Evolutionary conservation across 2,113 vertebrate genomes (phyloP).

Genomic region (Cheilinus undulatus): DNA sequence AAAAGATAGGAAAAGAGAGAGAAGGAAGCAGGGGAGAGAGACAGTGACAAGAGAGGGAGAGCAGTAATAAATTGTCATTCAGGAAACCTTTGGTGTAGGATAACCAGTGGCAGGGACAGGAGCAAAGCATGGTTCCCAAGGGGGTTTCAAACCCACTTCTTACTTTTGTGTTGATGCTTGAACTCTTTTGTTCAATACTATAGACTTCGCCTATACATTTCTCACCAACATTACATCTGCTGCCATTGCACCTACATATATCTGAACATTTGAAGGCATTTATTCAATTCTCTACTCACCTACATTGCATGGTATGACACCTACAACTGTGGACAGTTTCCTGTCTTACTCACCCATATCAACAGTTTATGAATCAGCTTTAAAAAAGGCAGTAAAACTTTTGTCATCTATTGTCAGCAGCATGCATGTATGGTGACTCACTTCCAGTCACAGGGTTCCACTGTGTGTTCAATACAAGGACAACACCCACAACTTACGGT

Average conservation of each 20-base stretch:
- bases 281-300: no score
- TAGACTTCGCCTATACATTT: constrained; percentile 33
- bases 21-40: constrained; percentile 22
- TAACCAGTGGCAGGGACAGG: constrained; percentile 69
- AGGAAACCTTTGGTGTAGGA: constrained; percentile 77
- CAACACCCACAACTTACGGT: background rate
- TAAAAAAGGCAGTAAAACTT: background rate
- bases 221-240: no score
- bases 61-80: constrained; percentile 77
- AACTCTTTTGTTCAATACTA: constrained; percentile 46
- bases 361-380: background rate
- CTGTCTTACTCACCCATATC: background rate
- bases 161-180: constrained; percentile 56
- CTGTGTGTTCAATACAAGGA: background rate
- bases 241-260: no score
- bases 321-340: background rate
- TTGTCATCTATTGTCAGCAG: background rate
- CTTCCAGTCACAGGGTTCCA: background rate
- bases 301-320: background rate
- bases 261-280: no score
- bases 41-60: constrained; percentile 34
- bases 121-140: constrained; percentile 44
- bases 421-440: background rate
- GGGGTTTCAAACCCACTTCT: constrained; percentile 53
- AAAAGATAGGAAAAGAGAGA: constrained; percentile 48